Conservation (phyloP, 2,113 vertebrate genomes). For the Solea solea region DNA sequence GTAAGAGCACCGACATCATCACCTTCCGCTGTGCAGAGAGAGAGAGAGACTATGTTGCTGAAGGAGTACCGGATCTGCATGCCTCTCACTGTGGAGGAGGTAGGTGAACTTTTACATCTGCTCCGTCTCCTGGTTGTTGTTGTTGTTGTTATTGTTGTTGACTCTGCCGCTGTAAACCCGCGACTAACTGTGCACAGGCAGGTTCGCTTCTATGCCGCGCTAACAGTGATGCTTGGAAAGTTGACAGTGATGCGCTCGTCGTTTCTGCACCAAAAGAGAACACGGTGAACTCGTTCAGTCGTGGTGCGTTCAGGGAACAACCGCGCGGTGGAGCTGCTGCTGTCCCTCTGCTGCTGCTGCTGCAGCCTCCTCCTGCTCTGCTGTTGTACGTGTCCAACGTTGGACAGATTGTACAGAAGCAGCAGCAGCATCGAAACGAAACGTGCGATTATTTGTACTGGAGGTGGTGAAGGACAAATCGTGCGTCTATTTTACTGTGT, state of each 20-base stretch:
- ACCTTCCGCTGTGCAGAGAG: slow-evolving; percentile 2
- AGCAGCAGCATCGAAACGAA: slow-evolving; percentile 4
- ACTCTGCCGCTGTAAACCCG: too few species aligned
- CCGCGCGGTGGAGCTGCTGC: slow-evolving; percentile 65
- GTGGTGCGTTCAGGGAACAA: neutral
- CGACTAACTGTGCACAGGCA: too few species aligned
- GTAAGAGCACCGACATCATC: neutral
- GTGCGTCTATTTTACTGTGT: neutral
- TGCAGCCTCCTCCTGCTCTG: neutral
- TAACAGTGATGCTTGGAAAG: slow-evolving; percentile 14
- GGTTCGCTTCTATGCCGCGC: neutral
- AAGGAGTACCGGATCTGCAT: slow-evolving; percentile 93
- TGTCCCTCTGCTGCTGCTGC: slow-evolving; percentile 44
- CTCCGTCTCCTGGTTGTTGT: neutral
- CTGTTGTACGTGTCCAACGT: neutral
- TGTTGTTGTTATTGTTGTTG: neutral
- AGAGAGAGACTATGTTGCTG: slow-evolving; percentile 81
- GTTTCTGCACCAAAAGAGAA: slow-evolving; percentile 38
- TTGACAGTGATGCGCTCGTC: slow-evolving; percentile 1
- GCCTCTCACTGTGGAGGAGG: slow-evolving; percentile 91
- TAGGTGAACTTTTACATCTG: slow-evolving; percentile 67
- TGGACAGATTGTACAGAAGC: neutral
- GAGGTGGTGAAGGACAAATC: slow-evolving; percentile 1
- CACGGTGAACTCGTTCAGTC: neutral
- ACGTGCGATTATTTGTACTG: slow-evolving; percentile 4